These are phyloP conservation scores for Andrena minutula DNA, from an alignment of 2,888 invertebrate species.

Conservation along the genomic window DNA sequence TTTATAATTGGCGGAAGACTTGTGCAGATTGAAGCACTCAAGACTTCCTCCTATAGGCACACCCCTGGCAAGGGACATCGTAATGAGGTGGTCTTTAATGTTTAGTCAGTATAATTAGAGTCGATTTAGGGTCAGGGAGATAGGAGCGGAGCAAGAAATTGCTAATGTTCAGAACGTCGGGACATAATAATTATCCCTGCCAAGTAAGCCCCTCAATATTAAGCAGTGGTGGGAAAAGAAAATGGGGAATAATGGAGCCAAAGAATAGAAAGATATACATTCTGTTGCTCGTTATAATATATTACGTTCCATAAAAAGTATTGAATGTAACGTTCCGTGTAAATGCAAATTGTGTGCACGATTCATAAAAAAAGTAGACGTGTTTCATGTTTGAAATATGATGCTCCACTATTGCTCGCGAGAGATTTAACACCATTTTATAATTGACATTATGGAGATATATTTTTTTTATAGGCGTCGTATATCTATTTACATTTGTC, in stretches of 20 bases:
- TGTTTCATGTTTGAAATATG: background rate
- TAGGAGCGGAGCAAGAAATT: constrained; percentile 40
- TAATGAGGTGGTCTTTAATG: constrained; percentile 59
- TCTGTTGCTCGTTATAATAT: constrained; percentile 22
- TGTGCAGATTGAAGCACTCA: constrained; percentile 11
- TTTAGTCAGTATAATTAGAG: constrained; percentile 58
- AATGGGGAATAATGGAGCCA: background rate
- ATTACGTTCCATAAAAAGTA: constrained; percentile 14
- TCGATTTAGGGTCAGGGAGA: constrained; percentile 50
- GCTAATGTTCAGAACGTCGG: constrained; percentile 48
- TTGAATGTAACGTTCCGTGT: constrained; percentile 2
- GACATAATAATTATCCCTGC: constrained; percentile 57
- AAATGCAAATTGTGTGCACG: background rate
- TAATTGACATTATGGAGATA: no score
- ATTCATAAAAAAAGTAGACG: background rate
- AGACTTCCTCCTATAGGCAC: constrained; percentile 14
- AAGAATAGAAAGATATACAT: constrained; percentile 14
- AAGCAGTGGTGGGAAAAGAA: constrained; percentile 26
- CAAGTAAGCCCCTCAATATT: constrained; percentile 35
- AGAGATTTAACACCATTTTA: no score
- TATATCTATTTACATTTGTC: no score
- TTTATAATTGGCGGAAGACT: constrained; percentile 41
- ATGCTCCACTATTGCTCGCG: no score
- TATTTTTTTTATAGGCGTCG: no score
- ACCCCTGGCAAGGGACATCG: constrained; percentile 25